These are phyloP conservation scores for Drepana arcuata DNA, from an alignment of 1,140 invertebrate genomes.

Conservation along the genomic window DNA sequence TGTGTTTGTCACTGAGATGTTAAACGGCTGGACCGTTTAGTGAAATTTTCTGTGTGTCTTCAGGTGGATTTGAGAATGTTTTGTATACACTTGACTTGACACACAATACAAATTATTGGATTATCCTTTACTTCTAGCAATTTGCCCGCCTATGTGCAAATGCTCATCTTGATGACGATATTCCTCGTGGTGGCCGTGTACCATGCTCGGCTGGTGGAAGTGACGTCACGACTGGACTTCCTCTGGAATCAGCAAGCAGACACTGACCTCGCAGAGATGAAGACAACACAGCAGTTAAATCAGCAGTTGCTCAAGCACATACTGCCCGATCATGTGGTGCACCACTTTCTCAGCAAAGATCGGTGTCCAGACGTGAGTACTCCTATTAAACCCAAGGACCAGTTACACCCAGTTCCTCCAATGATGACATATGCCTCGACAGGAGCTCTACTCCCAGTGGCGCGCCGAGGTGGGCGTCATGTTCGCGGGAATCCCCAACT, in stretches of 20 bases:
- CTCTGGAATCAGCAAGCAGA: slow-evolving; percentile 96
- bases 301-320: slow-evolving; percentile 93
- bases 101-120: no score
- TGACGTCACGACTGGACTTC: slow-evolving; percentile 92
- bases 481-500: slow-evolving; percentile 98
- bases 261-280: slow-evolving; percentile 92
- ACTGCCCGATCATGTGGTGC: slow-evolving; percentile 96
- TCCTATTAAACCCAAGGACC: background rate
- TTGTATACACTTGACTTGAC: no score
- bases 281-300: slow-evolving; percentile 88
- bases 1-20: no score
- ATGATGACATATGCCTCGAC: slow-evolving; percentile 22
- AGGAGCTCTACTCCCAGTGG: slow-evolving; percentile 96
- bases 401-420: background rate
- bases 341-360: slow-evolving; percentile 88
- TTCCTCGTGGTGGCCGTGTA: slow-evolving; percentile 92
- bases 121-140: no score
- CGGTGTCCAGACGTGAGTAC: slow-evolving; percentile 78
- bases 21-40: no score
- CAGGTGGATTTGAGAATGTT: no score
- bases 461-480: slow-evolving; percentile 95
- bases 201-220: slow-evolving; percentile 91
- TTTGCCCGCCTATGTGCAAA: slow-evolving; percentile 81
- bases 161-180: slow-evolving; percentile 84
- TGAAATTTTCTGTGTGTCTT: no score